These are phyloP conservation scores for Hoplias malabaricus DNA, from an alignment of 2,113 vertebrate species.

Conservation along the genomic window DNA sequence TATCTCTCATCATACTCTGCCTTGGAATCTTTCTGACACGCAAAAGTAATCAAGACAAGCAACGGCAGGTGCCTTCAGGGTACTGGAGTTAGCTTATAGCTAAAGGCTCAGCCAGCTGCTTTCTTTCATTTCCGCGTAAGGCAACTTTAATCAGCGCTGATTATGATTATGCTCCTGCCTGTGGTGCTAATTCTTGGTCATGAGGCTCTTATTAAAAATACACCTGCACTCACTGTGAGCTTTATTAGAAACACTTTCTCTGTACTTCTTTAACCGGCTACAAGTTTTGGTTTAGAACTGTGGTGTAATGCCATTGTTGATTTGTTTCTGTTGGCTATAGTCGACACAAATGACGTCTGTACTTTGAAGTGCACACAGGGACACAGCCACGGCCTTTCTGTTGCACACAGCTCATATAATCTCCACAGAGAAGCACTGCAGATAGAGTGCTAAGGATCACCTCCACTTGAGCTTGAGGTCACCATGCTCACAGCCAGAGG, in stretches of 20 bases:
- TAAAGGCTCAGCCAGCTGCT: constrained; percentile 42
- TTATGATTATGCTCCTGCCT: constrained; percentile 32
- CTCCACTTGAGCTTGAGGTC: too few species aligned
- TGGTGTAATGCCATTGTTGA: too few species aligned
- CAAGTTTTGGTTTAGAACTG: too few species aligned
- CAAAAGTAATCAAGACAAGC: constrained; percentile 34
- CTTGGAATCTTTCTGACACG: constrained; percentile 51
- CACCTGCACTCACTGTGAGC: neutral
- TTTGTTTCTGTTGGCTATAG: too few species aligned
- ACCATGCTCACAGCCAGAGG: too few species aligned
- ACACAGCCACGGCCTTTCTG: too few species aligned
- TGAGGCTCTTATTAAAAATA: neutral
- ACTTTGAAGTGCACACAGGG: too few species aligned
- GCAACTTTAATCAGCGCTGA: constrained; percentile 57
- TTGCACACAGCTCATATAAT: too few species aligned
- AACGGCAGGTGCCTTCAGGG: constrained; percentile 52
- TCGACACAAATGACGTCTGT: too few species aligned
- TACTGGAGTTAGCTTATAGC: neutral
- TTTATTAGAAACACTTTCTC: neutral
- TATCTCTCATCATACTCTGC: neutral
- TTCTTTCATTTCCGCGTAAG: constrained; percentile 65
- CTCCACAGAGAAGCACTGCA: too few species aligned
- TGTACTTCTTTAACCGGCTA: too few species aligned
- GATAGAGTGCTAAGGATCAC: too few species aligned
- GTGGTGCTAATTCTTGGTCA: constrained; percentile 15